Base-by-base conservation (phyloP, 2,888 invertebrate genomes). In the Apomyelois bistriatella region DNA sequence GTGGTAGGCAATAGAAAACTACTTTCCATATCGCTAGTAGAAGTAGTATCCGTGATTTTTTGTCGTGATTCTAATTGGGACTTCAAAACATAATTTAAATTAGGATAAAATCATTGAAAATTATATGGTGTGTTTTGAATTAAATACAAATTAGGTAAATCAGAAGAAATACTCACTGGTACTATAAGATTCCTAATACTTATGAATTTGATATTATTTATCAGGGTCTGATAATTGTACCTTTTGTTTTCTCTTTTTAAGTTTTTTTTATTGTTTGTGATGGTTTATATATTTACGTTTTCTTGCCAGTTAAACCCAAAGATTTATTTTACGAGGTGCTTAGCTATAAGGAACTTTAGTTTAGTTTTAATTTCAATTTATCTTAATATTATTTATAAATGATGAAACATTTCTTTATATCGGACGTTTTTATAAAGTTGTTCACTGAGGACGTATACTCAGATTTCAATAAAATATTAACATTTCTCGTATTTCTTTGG, bases 271-370 rank as follows among this genome's bases (percentile, higher is more conserved):
- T n/a, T n/a, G n/a, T n/a, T 74, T 74, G 73, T 79, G 71, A 69
- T 75, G 72, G 57, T 68, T 63, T 42, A 48, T 53, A 48, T 22
- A 48, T 57, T 71, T 74, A 59, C 66, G 68, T 69, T 72, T 67
- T 72, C 84, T 86, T 85, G 86, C 86, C 85, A 83, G 72, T 74
- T 72, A 52, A 66, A 74, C 68, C 85, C 85, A 85, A 86, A 85
- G 83, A 85, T 79, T 22, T 80, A 71, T 72, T 74, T 75, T 74
- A 68, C 64, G 63, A 58, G 72, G 72, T 79, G 73, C 73, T 77
- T 63, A 66, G 70, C 58, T 55, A 54, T 63, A 57, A n/a, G 32
- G 9, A 58, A 56, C 51, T n/a, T n/a, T n/a, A n/a, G n/a, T n/a
- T n/a, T n/a, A n/a, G n/a, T n/a, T n/a, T n/a, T 50, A 41, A 48